A percentile compares a stretch with the other conserved stretches of the same genome.
phyloP scores from a whole-genome alignment of 2,113 vertebrate species.

The Heterotilapia buettikoferi region DNA sequence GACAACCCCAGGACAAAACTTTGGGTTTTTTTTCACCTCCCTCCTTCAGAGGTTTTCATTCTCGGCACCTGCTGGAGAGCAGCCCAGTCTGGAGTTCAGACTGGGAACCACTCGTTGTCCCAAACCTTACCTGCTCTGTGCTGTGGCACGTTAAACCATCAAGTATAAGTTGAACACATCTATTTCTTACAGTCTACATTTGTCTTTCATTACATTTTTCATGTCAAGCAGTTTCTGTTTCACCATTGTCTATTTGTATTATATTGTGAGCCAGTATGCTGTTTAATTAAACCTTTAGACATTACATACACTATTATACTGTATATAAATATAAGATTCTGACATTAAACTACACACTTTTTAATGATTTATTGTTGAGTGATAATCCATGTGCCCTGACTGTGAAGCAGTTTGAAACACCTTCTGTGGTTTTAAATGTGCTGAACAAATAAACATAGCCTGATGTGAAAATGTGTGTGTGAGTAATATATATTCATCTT shows the following conservation, averaged over 20 bases:
- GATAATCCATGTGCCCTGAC: background rate
- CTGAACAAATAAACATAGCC: background rate
- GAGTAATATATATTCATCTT: background rate
- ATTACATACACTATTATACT: background rate
- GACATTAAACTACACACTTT: background rate
- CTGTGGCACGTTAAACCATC: background rate
- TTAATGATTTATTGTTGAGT: background rate
- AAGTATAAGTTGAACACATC: fast-evolving
- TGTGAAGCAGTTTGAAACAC: background rate
- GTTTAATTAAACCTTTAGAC: background rate
- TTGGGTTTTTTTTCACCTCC: background rate
- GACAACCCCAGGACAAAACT: background rate
- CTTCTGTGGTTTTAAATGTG: background rate
- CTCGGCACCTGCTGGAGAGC: fast-evolving
- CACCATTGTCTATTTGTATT: fast-evolving
- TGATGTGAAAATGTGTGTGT: background rate
- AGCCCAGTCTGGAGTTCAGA: background rate
- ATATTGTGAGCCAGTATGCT: background rate
- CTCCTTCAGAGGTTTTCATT: background rate
- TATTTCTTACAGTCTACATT: background rate
- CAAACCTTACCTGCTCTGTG: background rate
- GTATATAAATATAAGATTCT: background rate
- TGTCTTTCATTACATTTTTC: background rate
- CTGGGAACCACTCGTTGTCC: background rate
- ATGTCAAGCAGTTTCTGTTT: background rate